A percentile compares a stretch with the other conserved stretches of the same genome.
These are phyloP conservation scores for Tribolium madens DNA, from an alignment of 1,140 invertebrate genomes.

Conservation along the genomic window DNA sequence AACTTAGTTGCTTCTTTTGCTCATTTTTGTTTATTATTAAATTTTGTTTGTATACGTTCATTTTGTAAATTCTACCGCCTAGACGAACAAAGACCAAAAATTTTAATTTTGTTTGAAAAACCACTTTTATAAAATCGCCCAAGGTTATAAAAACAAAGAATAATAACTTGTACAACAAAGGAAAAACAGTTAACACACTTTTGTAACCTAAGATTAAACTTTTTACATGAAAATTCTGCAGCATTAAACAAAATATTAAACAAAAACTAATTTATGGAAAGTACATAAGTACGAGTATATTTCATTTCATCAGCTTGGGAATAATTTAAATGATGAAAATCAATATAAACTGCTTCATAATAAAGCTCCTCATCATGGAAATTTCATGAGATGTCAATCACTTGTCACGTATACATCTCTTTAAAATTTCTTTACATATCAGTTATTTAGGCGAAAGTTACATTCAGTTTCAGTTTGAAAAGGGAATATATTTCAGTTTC, in stretches of 20 bases:
- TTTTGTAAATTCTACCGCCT: neutral
- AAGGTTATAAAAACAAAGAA: neutral
- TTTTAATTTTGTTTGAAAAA: neutral
- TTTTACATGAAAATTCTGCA: no score
- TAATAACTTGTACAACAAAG: neutral
- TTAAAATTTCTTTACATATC: neutral
- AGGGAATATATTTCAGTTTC: neutral
- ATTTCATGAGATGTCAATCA: neutral
- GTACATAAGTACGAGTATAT: no score
- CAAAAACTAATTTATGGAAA: no score
- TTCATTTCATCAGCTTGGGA: neutral
- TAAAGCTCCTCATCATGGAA: no score
- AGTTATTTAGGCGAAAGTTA: neutral
- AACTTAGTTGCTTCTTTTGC: neutral
- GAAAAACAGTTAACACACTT: no score
- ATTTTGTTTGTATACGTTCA: neutral
- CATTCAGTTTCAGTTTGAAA: neutral
- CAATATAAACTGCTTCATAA: neutral
- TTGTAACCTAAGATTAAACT: no score
- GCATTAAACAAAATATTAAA: no score
- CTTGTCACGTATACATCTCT: neutral
- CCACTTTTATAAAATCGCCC: neutral
- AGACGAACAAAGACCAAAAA: neutral
- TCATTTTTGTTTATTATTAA: neutral
- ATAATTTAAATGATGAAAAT: neutral